Evolutionary conservation across 2,113 vertebrate species (phyloP).

Genomic region (Neolamprologus tretocephalus): DNA sequence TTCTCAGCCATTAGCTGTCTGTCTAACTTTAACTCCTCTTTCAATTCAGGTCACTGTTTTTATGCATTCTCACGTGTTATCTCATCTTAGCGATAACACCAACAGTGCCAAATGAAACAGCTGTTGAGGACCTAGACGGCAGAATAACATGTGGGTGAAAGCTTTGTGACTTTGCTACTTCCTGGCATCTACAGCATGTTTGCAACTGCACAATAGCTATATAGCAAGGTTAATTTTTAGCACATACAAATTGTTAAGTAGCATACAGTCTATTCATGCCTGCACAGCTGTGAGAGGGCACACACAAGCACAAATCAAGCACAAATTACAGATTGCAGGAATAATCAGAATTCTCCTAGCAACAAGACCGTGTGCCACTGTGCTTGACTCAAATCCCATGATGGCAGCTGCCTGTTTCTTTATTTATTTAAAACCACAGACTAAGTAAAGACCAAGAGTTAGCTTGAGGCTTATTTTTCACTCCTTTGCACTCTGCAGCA

Average conservation of each 20-base stretch:
- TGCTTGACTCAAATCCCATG: not conserved
- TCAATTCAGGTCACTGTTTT: not conserved
- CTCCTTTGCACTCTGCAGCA: not conserved
- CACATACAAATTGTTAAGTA: not conserved
- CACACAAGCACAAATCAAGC: conserved; percentile 36
- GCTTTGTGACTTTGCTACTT: not conserved
- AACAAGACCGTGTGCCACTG: conserved; percentile 20
- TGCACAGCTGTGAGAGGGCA: conserved; percentile 19
- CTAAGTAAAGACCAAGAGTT: not conserved
- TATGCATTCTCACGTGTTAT: not conserved
- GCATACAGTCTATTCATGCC: not conserved
- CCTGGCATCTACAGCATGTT: not conserved
- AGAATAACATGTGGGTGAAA: not conserved
- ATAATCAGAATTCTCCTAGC: conserved; percentile 43
- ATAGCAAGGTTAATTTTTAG: not conserved
- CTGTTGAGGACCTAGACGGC: not conserved
- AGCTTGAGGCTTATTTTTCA: not conserved
- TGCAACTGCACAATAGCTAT: not conserved
- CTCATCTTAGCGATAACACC: not conserved
- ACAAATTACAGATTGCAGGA: conserved; percentile 36
- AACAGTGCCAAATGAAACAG: not conserved
- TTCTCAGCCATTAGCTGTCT: not conserved
- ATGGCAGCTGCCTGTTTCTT: not conserved
- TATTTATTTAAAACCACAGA: conserved; percentile 12
- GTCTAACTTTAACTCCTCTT: not conserved